Base-by-base conservation (phyloP, 2,797 vertebrate species). In the Falco berigora region DNA sequence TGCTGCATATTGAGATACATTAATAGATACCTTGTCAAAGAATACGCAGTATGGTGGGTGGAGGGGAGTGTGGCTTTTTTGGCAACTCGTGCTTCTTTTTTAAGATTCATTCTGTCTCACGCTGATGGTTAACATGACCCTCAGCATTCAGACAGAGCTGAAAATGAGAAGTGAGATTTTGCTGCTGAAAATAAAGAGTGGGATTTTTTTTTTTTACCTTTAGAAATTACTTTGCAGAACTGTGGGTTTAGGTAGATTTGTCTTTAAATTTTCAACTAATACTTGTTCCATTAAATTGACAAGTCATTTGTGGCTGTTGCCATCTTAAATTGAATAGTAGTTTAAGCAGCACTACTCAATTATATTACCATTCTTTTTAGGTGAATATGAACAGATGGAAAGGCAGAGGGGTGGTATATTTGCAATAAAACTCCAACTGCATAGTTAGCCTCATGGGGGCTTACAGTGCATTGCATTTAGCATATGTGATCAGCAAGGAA, bases 351-450 rank as follows among this genome's bases (percentile, higher is more conserved):
- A 97, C 75, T 95, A 53, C 86, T 83, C 95, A 89, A 77, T 97
- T 97, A 96, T 64, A 79, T 89, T 80, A 85, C 88, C 90, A 96
- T 96, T 90, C 52, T 96, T 97, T 97, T 96, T 96, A 91, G 94
- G 96, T 97, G 97, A 96, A 96, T 84, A 66, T 83, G 92, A 97
- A 94, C 97, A 97, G 94, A 96, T 96, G 95, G 97, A 95, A 97
- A 95, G 72, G 71, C 92, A 96, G 92, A 96, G 36, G 66, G 78
- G 95, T 96, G 96, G 97, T 98, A 98, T 98, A 98, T 94, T 97
- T 96, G 94, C 90, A 95, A 95, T 96, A 96, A 97, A 95, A 91
- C 52, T 96, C 94, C 94, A 83, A 89, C 86, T 77, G 86, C 93
- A 85, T 91, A 87, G 93, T 94, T 91, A 91, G 76, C 74, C 95